Conservation (phyloP, 2,113 vertebrate species). For the Puntigrus tetrazona region DNA sequence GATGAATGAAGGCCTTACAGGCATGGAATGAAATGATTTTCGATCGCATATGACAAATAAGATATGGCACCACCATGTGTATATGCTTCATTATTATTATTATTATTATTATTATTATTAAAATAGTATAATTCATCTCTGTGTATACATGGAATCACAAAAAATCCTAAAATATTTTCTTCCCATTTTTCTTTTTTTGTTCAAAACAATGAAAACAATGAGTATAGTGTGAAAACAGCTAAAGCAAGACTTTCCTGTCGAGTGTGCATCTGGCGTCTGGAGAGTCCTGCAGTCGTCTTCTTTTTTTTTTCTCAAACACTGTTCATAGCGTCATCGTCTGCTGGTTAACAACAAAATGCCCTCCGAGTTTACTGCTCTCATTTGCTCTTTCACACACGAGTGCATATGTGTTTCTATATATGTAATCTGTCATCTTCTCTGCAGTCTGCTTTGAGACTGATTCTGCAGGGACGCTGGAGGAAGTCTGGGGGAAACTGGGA, state of each 20-base stretch:
- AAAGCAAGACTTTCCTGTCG: constrained; percentile 8
- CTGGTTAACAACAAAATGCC: constrained; percentile 23
- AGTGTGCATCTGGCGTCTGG: background rate
- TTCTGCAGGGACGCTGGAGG: constrained; percentile 35
- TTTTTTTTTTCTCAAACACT: background rate
- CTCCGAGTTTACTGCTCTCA: constrained; percentile 29
- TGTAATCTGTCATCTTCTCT: constrained; percentile 53
- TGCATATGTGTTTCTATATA: constrained; percentile 42
- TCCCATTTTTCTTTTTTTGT: background rate
- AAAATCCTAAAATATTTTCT: background rate
- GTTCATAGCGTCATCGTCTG: constrained; percentile 9
- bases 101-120: no score
- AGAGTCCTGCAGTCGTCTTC: background rate
- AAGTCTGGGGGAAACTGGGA: constrained; percentile 53
- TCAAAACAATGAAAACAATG: background rate
- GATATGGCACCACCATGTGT: no score
- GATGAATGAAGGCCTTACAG: no score
- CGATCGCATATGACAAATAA: background rate
- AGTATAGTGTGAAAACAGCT: background rate
- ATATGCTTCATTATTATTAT: no score
- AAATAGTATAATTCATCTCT: background rate
- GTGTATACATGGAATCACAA: background rate
- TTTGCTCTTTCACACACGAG: constrained; percentile 51
- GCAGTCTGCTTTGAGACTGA: constrained; percentile 45
- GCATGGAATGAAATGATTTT: no score